A percentile compares a stretch with the other conserved stretches of the same genome.
phyloP scores from a whole-genome alignment of 2,888 invertebrate species.

The Craniophora ligustri region DNA sequence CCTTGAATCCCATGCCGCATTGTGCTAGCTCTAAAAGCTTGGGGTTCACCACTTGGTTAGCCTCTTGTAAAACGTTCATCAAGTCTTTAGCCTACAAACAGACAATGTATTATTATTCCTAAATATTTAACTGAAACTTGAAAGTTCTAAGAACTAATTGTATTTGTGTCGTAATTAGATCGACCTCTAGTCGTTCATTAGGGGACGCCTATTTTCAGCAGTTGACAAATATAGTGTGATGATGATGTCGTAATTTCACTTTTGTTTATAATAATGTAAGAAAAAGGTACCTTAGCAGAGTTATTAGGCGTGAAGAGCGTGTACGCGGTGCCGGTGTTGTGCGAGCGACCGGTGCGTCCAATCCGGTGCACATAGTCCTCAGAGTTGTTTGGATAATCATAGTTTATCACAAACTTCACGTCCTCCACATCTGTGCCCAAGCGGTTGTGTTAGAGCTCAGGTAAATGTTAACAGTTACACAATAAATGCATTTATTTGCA shows the following conservation, averaged over 20 bases:
- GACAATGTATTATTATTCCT: not conserved
- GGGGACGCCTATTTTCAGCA: too few relatives aligned
- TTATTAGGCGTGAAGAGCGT: conserved; percentile 98
- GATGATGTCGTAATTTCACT: too few relatives aligned
- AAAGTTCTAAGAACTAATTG: too few relatives aligned
- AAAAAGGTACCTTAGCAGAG: conserved; percentile 90
- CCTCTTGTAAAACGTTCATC: conserved; percentile 97
- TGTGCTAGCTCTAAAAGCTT: conserved; percentile 93
- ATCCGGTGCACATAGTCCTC: conserved; percentile 99
- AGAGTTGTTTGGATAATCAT: conserved; percentile 98
- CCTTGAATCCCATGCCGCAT: conserved; percentile 85
- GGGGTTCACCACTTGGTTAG: conserved; percentile 97
- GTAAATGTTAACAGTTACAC: not conserved
- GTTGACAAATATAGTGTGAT: too few relatives aligned
- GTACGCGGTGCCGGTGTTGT: conserved; percentile 98
- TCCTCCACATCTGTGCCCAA: conserved; percentile 96
- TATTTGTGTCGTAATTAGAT: too few relatives aligned
- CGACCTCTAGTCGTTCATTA: too few relatives aligned
- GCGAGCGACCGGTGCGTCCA: conserved; percentile 97
- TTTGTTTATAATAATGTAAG: too few relatives aligned
- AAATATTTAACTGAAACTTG: too few relatives aligned
- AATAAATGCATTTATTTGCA: conserved; percentile 38
- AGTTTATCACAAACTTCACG: conserved; percentile 99
- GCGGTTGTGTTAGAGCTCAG: conserved; percentile 15
- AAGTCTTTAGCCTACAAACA: conserved; percentile 92